Evolutionary conservation across 2,113 vertebrate species (phyloP).

Genomic region (Mixornis gularis): DNA sequence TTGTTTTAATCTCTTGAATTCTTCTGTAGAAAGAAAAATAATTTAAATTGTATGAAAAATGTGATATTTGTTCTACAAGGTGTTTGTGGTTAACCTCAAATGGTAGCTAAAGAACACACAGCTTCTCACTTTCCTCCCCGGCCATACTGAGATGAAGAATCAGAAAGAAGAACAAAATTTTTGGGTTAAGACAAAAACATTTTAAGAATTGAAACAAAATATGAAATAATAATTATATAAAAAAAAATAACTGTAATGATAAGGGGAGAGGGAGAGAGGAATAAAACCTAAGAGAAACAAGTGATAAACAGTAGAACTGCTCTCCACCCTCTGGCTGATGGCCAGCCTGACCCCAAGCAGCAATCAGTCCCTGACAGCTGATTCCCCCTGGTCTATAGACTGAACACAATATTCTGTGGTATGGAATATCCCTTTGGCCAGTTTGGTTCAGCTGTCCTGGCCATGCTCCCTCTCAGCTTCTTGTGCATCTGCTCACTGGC

Average conservation of each 20-base stretch:
- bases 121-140: neutral
- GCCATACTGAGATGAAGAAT: no score
- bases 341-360: neutral
- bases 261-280: neutral
- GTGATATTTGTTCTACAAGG: neutral
- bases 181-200: neutral
- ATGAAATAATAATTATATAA: no score
- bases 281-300: neutral
- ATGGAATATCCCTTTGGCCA: neutral
- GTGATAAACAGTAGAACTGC: neutral
- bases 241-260: neutral
- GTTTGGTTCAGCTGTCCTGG: neutral
- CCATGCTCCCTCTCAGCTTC: neutral
- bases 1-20: neutral
- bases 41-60: neutral
- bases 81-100: neutral
- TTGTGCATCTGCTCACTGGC: neutral
- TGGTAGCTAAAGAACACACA: neutral
- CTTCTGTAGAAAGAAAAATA: neutral
- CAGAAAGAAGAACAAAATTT: neutral
- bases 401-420: fast-evolving
- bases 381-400: neutral
- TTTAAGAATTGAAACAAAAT: neutral
- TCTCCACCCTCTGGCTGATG: neutral
- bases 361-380: neutral